Percentiles rank a stretch among this genome's conserved stretches.
Evolutionary conservation across 1,140 invertebrate genomes (phyloP).

Genomic region (Diabrotica virgifera): DNA sequence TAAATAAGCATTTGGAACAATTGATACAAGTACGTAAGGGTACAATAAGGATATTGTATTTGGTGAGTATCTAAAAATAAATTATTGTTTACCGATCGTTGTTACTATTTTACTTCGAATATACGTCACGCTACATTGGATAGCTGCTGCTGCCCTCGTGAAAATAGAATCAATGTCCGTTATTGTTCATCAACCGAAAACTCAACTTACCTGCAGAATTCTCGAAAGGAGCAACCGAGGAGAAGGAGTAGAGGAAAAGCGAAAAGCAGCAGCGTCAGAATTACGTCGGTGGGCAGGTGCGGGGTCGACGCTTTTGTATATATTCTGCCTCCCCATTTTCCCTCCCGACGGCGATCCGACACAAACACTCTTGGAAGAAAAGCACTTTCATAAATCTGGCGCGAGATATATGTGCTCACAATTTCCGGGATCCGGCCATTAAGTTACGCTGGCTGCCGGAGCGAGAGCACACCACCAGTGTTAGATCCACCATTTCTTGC

Average conservation of each 20-base stretch:
- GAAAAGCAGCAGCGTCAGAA: slow-evolving; percentile 4
- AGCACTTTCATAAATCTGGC: slow-evolving; percentile 83
- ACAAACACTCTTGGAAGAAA: slow-evolving; percentile 45
- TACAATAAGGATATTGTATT: too few relatives aligned
- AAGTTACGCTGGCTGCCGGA: slow-evolving; percentile 53
- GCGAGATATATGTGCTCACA: slow-evolving; percentile 82
- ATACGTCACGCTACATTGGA: too few relatives aligned
- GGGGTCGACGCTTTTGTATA: slow-evolving; percentile 29
- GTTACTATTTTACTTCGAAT: too few relatives aligned
- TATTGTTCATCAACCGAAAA: too few relatives aligned
- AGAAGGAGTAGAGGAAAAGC: background rate
- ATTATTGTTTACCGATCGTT: too few relatives aligned
- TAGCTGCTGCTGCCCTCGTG: too few relatives aligned
- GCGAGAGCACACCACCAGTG: slow-evolving; percentile 36
- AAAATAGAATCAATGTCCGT: too few relatives aligned
- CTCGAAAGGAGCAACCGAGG: too few relatives aligned
- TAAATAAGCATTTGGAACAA: too few relatives aligned
- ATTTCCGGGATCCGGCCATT: slow-evolving; percentile 84
- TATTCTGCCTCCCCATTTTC: slow-evolving; percentile 18
- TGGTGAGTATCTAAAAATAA: too few relatives aligned
- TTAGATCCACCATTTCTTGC: slow-evolving; percentile 41
- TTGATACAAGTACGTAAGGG: too few relatives aligned
- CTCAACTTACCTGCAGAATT: too few relatives aligned
- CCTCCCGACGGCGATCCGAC: slow-evolving; percentile 5
- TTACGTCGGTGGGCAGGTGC: slow-evolving; percentile 25